phyloP scores from a whole-genome alignment of 1,140 invertebrate genomes.

The Teleopsis dalmanni region DNA sequence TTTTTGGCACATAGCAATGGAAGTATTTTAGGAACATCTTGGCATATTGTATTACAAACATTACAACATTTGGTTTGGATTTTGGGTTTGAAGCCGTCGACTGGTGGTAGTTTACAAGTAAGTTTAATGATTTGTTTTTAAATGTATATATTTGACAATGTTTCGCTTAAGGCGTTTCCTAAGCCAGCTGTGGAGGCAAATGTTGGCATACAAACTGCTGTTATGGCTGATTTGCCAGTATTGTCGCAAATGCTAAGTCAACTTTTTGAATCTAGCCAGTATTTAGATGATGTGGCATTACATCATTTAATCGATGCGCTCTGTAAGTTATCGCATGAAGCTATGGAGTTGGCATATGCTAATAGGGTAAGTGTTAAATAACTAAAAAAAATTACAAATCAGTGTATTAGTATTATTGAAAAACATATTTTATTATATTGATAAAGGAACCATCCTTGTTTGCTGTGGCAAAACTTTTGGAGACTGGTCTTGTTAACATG shows the following conservation, averaged over 20 bases:
- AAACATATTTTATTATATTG: conserved; percentile 17
- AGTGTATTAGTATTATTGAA: background rate
- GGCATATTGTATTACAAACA: conserved; percentile 92
- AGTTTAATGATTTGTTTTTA: conserved; percentile 30
- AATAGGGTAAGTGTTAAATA: conserved; percentile 61
- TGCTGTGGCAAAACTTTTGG: conserved; percentile 92
- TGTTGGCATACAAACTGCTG: conserved; percentile 91
- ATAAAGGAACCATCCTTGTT: conserved; percentile 90
- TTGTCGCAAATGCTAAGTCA: conserved; percentile 86
- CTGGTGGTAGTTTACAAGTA: conserved; percentile 83
- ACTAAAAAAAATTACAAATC: background rate
- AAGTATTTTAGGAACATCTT: conserved; percentile 82
- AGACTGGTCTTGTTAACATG: conserved; percentile 93
- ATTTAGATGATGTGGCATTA: conserved; percentile 87
- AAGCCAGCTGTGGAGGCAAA: conserved; percentile 67
- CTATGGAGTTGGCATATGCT: conserved; percentile 93
- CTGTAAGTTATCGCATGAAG: conserved; percentile 91
- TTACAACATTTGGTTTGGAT: conserved; percentile 97
- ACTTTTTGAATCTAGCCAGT: conserved; percentile 90
- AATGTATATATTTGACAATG: conserved; percentile 3
- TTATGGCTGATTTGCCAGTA: conserved; percentile 92
- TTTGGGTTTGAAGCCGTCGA: conserved; percentile 88
- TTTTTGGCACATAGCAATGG: conserved; percentile 87
- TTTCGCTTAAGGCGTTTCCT: conserved; percentile 23
- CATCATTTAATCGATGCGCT: conserved; percentile 95